Evolutionary conservation across 2,888 invertebrate genomes (phyloP).

Genomic region (Odontothrips loti): DNA sequence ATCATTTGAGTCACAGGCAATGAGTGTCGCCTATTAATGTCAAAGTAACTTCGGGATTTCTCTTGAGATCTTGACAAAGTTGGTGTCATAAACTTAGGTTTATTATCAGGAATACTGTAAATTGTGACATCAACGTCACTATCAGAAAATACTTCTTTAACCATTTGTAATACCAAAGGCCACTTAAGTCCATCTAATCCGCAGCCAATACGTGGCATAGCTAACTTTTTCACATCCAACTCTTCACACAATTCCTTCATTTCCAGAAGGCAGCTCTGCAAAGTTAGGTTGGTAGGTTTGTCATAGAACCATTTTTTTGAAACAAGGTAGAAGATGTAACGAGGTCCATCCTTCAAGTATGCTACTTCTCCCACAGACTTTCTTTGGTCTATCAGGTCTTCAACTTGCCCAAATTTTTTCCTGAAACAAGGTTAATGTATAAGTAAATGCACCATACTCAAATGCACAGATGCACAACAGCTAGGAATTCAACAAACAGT

Average conservation of each 20-base stretch:
- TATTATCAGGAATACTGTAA: conserved; percentile 41
- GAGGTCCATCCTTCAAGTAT: conserved; percentile 46
- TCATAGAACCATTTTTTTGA: conserved; percentile 54
- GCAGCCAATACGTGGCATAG: conserved; percentile 63
- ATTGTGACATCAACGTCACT: conserved; percentile 51
- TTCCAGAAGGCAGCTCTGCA: conserved; percentile 40
- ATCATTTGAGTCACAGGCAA: neutral
- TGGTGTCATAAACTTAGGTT: neutral
- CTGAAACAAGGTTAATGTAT: conserved; percentile 39
- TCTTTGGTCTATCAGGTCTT: conserved; percentile 44
- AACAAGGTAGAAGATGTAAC: conserved; percentile 57
- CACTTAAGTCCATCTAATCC: conserved; percentile 63
- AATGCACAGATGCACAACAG: neutral
- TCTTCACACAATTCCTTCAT: conserved; percentile 49
- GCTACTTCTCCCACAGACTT: conserved; percentile 50
- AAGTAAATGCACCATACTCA: neutral
- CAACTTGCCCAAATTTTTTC: conserved; percentile 44
- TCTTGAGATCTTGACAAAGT: neutral
- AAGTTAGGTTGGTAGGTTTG: conserved; percentile 48
- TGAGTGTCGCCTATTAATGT: neutral
- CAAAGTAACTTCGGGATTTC: neutral
- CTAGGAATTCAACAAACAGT: neutral
- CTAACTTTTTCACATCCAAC: conserved; percentile 52
- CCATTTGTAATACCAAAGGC: conserved; percentile 52
- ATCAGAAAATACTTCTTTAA: conserved; percentile 52